Conservation (phyloP, 2,888 invertebrate species). For the Drosophila melanosoma region DNA sequence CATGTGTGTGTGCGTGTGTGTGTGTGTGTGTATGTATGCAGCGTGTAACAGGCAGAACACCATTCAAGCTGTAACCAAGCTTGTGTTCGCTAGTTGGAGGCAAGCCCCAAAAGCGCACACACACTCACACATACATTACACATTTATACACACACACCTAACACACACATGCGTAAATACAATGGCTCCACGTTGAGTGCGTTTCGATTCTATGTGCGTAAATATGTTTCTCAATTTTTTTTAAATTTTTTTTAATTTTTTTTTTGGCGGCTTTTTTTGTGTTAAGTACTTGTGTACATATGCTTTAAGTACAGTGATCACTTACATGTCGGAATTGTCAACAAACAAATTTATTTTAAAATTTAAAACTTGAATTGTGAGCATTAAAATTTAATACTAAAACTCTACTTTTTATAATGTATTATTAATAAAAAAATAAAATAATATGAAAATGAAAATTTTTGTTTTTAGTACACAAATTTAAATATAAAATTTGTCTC, state of each 20-base stretch:
- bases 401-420: background rate
- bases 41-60: constrained; percentile 60
- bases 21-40: constrained; percentile 55
- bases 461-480: no score
- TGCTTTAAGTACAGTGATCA: constrained; percentile 9
- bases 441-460: background rate
- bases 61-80: constrained; percentile 67
- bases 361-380: background rate
- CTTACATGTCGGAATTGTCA: background rate
- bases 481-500: background rate
- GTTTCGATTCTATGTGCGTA: constrained; percentile 60
- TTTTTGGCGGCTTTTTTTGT: constrained; percentile 50
- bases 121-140: constrained; percentile 37
- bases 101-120: constrained; percentile 53
- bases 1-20: constrained; percentile 24
- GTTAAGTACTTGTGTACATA: constrained; percentile 12
- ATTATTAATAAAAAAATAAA: background rate
- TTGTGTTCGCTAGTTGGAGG: constrained; percentile 56
- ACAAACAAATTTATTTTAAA: background rate
- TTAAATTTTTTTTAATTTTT: constrained; percentile 30
- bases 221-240: constrained; percentile 10
- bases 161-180: constrained; percentile 32
- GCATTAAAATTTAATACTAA: background rate
- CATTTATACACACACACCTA: constrained; percentile 33
- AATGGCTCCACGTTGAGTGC: constrained; percentile 49